Evolutionary conservation across 2,797 vertebrate species (phyloP).

Genomic region (Toxotes lorentzi): DNA sequence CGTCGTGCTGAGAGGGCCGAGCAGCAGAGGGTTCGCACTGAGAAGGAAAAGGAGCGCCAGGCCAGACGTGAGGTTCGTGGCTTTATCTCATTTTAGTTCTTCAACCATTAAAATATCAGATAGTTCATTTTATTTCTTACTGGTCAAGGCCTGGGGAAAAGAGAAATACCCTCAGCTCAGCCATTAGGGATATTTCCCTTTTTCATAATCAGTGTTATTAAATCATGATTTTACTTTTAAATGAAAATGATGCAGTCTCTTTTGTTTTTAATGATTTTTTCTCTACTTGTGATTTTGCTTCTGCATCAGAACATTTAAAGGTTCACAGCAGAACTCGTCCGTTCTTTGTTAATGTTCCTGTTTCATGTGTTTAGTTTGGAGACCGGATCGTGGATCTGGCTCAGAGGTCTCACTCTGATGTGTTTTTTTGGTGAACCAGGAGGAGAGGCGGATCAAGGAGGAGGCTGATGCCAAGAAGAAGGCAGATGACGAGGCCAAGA

Average conservation of each 20-base stretch:
- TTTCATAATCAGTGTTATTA: no score
- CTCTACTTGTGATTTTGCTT: background rate
- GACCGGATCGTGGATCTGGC: background rate
- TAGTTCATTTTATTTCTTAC: background rate
- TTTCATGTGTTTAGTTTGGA: background rate
- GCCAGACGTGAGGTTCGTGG: conserved; percentile 90
- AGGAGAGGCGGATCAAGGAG: conserved; percentile 94
- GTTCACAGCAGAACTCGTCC: no score
- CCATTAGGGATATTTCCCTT: no score
- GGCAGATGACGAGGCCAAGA: conserved; percentile 94
- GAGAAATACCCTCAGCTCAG: no score
- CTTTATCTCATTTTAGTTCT: background rate
- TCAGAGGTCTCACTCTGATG: conserved; percentile 30
- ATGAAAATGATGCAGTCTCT: no score
- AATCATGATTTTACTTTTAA: no score
- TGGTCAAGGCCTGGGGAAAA: no score
- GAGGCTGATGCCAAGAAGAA: conserved; percentile 91
- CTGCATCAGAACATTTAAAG: no score
- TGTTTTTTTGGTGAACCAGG: conserved; percentile 79
- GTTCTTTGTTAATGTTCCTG: no score
- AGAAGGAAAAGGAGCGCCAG: conserved; percentile 97
- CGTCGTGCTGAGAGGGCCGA: conserved; percentile 95
- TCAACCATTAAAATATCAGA: background rate
- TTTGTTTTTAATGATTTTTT: no score
- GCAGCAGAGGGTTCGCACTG: conserved; percentile 92